Evolutionary conservation across 2,113 vertebrate species (phyloP), one percentile per base, ranked within the genome.

Genomic region (Oplegnathus fasciatus): DNA sequence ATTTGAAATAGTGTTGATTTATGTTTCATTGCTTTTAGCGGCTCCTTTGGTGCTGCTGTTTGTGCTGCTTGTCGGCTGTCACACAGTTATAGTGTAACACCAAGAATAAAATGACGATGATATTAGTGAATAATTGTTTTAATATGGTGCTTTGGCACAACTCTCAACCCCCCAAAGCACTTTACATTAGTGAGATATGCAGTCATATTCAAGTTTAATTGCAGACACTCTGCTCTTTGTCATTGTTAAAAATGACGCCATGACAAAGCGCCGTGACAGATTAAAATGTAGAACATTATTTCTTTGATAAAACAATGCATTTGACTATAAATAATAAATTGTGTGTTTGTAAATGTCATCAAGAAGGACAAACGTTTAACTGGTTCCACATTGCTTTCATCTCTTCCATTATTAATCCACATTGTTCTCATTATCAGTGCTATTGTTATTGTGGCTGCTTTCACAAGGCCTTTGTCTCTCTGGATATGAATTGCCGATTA

Each of bases 321-420:
- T 70, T 75, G 34, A 15, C 46, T 55, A 62, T 81, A 55, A 88
- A 90, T 83, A 78, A 79, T 84, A 79, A 55, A 85, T 71, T 34
- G 44, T 40, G 32, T 66, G 32, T 85, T 86, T 82, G 60, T 78
- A 75, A 86, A 78, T 75, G 78, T 91, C 79, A 87, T 32, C 60
- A 77, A 69, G 58, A 68, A 37, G 52, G 60, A 83, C 80, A 78
- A 75, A 67, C 8, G 15, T 85, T 85, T 68, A 88, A 84, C 79
- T 71, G 58, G 54, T 79, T 74, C 75, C 60, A 68, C 79, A 44
- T 48, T 64, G 61, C 71, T 90, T 78, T 86, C 65, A 80, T 80
- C 65, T 70, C 62, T 37, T 87, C 68, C 81, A 84, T 91, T 93
- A 93, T 91, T 91, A 86, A 93, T 84, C 85, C 70, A 62, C 54